A percentile compares a stretch with the other conserved stretches of the same genome.
phyloP scores from a whole-genome alignment of 2,888 invertebrate genomes.

The Microdon myrmicae region DNA sequence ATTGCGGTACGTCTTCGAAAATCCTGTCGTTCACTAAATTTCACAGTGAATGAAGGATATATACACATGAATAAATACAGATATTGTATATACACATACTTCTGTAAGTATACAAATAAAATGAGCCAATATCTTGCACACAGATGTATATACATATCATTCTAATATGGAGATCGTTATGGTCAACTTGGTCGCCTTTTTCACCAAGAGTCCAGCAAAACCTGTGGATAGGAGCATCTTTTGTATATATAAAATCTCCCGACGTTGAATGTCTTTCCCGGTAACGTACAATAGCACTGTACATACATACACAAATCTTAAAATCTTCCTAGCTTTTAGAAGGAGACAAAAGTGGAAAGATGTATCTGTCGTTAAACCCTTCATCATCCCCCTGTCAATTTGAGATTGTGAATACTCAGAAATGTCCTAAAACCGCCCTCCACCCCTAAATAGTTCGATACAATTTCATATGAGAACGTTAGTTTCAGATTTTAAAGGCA shows the following conservation, averaged over 20 bases:
- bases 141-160: conserved; percentile 4
- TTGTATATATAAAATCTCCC: conserved; percentile 45
- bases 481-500: too few relatives aligned
- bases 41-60: conserved; percentile 16
- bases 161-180: too few relatives aligned
- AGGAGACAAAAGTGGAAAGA: conserved; percentile 4
- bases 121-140: too few relatives aligned
- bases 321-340: not conserved
- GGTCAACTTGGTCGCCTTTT: too few relatives aligned
- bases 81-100: not conserved
- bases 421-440: too few relatives aligned
- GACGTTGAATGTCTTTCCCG: conserved; percentile 48
- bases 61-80: conserved; percentile 1
- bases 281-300: too few relatives aligned
- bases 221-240: conserved; percentile 32
- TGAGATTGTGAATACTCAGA: conserved; percentile 2
- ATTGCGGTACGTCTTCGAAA: conserved; percentile 43
- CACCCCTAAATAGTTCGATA: too few relatives aligned
- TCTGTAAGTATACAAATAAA: not conserved
- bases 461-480: too few relatives aligned
- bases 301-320: not conserved
- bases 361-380: conserved; percentile 27
- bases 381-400: conserved; percentile 17
- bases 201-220: too few relatives aligned
- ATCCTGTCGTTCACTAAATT: conserved; percentile 35